A percentile compares a stretch with the other conserved stretches of the same genome.
Evolutionary conservation across 1,140 invertebrate genomes (phyloP).

Genomic region (Leptinotarsa undecemlineata): DNA sequence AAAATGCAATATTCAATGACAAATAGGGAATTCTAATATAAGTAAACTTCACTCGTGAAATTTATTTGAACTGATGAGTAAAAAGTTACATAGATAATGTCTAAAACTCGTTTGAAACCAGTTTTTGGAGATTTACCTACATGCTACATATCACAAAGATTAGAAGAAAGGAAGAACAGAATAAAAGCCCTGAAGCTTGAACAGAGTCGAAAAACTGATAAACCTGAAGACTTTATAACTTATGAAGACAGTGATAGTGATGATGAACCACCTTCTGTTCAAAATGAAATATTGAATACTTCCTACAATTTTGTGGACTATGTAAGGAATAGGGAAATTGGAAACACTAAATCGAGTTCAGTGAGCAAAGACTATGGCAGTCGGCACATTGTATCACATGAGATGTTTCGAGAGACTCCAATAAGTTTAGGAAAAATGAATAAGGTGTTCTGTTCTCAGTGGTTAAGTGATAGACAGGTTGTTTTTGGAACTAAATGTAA

Average conservation of each 20-base stretch:
- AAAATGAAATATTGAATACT: constrained; percentile 73
- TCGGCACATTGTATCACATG: constrained; percentile 83
- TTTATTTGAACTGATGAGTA: no score
- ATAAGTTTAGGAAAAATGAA: constrained; percentile 85
- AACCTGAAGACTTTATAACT: constrained; percentile 85
- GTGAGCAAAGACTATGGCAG: constrained; percentile 72
- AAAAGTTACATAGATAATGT: constrained; percentile 52
- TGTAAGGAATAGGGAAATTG: constrained; percentile 74
- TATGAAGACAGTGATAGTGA: constrained; percentile 86
- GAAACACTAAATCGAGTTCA: constrained; percentile 67
- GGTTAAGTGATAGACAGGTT: constrained; percentile 92
- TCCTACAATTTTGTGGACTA: constrained; percentile 87
- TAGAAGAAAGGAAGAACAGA: constrained; percentile 73
- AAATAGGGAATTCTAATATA: no score
- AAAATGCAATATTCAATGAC: no score
- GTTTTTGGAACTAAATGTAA: constrained; percentile 97
- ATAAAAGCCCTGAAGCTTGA: constrained; percentile 67
- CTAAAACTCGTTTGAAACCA: constrained; percentile 62
- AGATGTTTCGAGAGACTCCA: constrained; percentile 83
- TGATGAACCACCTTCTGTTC: constrained; percentile 71
- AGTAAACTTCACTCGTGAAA: no score
- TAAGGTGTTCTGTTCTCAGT: constrained; percentile 96
- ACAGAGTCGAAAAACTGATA: constrained; percentile 76
- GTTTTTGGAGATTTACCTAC: constrained; percentile 71
- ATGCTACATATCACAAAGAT: constrained; percentile 68